These are phyloP conservation scores for Schizaphis graminum DNA, from an alignment of 2,888 invertebrate species.

Conservation along the genomic window DNA sequence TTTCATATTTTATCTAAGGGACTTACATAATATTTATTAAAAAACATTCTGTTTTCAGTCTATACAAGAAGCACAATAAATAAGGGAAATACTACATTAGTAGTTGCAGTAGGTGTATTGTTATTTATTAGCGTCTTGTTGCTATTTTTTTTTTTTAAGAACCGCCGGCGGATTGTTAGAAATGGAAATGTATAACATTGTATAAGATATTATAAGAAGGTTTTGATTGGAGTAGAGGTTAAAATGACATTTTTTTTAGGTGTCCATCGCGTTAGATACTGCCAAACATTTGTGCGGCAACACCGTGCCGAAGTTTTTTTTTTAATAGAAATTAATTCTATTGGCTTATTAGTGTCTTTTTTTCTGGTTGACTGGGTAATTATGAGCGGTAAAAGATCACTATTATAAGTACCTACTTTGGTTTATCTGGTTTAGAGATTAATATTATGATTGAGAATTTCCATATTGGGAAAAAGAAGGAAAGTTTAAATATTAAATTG, in stretches of 20 bases:
- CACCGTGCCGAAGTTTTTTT: neutral
- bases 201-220: no score
- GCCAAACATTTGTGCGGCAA: no score
- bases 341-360: neutral
- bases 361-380: neutral
- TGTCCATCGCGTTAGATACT: no score
- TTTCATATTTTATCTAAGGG: neutral
- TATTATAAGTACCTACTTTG: neutral
- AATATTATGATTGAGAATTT: neutral
- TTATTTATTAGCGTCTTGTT: neutral
- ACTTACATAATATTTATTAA: no score
- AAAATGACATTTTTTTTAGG: no score
- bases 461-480: neutral
- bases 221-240: no score
- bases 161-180: no score
- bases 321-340: neutral
- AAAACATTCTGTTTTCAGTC: neutral
- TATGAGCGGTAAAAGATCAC: neutral
- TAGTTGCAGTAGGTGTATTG: neutral
- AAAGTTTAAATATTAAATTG: neutral
- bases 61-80: neutral
- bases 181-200: no score
- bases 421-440: neutral
- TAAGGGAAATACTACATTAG: neutral
- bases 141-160: neutral